Conservation (phyloP, 2,113 vertebrate species). For the Psittacara wagleri region DNA sequence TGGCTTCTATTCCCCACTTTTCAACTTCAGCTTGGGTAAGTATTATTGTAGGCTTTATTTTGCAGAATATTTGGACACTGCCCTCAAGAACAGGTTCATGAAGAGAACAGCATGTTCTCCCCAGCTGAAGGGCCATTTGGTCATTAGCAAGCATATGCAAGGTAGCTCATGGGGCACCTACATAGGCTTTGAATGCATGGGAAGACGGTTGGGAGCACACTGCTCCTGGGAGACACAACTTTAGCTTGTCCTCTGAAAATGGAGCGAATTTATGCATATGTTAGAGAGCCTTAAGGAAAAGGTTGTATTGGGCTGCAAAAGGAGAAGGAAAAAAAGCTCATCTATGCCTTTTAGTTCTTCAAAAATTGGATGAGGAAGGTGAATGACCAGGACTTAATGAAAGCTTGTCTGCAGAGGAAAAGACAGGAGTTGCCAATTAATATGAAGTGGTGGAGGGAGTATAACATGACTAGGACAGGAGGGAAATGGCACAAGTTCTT, state of each 20-base stretch:
- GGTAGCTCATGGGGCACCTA: not conserved
- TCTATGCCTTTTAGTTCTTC: not conserved
- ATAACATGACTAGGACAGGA: not conserved
- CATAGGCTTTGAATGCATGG: not conserved
- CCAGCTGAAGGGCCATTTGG: not conserved
- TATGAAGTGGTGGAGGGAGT: not conserved
- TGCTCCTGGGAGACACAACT: not conserved
- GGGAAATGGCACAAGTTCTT: not conserved
- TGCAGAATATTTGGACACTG: not conserved
- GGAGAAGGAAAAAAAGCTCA: not conserved
- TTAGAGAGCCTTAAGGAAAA: not conserved
- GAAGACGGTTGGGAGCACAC: not conserved
- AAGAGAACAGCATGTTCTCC: not conserved
- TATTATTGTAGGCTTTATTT: not conserved
- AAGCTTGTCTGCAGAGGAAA: not conserved
- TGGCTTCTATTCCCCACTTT: not conserved
- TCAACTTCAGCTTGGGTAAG: not conserved
- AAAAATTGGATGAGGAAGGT: not conserved
- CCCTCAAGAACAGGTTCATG: not conserved
- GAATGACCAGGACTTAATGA: not conserved
- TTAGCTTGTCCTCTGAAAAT: not conserved
- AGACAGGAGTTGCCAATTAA: not conserved
- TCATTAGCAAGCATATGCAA: not conserved
- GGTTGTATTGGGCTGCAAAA: not conserved
- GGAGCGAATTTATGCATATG: fast-evolving